Base-by-base conservation (phyloP, 2,888 invertebrate species). In the Creontiades dilutus region DNA sequence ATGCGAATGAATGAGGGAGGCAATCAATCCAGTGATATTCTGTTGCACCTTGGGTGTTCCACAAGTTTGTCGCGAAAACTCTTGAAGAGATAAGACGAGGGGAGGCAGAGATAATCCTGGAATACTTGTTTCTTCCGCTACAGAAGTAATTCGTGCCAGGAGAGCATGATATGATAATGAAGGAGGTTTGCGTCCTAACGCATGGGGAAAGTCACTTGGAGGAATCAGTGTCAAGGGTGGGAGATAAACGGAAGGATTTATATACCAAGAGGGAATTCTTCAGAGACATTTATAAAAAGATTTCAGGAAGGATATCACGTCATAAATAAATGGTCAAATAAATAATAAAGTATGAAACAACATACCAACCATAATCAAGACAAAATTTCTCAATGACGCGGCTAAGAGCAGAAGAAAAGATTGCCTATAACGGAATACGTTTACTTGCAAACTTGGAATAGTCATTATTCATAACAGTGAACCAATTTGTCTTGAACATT, bases 101-200 rank as follows among this genome's bases (percentile, higher is more conserved):
- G n/a, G n/a, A n/a, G 19, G 61, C n/a, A n/a, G 61, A 61, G 61
- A 61, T 61, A 61, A 61, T 61, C 19, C 61, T 9, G 19, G 7
- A 11, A 19, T 14, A 61, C 61, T 61, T 9, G 61, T 61, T 61
- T 61, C 61, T 61, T 19, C 61, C 16, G 9, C 61, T 4, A 61
- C 61, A 61, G 61, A 61, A 19, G 61, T 61, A 61, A 61, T 61
- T 19, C 61, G 61, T n/a, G 61, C 61, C 61, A 61, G 61, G 61
- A 12, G 12, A 9, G 16, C 61, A 61, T 61, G 16, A 61, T 61
- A 61, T 61, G 61, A 61, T 61, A 61, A 61, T 61, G 61, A 61
- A 61, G 61, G 19, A 61, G 61, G n/a, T 61, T 61, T 19, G 61
- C n/a, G 16, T n/a, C 61, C 16, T 19, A 14, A 61, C 19, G 19